These are phyloP conservation scores for Brachionus paranguensis DNA, from an alignment of 1,140 invertebrate genomes.

Conservation along the genomic window DNA sequence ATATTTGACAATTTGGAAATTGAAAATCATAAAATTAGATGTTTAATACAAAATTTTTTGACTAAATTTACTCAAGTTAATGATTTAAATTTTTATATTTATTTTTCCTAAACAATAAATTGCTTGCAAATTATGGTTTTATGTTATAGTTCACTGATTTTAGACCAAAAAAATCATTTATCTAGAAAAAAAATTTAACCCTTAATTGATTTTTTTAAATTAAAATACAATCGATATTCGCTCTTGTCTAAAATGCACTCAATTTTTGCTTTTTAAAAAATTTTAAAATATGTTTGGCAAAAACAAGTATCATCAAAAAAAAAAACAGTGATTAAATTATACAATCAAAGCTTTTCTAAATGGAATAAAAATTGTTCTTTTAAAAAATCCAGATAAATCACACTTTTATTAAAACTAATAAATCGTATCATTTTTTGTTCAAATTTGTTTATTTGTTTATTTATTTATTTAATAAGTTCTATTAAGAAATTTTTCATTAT, in stretches of 20 bases:
- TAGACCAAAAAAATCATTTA: neutral
- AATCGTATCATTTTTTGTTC: neutral
- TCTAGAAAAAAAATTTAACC: neutral
- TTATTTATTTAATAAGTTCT: neutral
- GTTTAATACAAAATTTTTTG: neutral
- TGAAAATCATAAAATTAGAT: neutral
- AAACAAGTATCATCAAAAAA: neutral
- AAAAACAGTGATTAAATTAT: neutral
- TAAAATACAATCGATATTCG: neutral
- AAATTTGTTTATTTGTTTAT: neutral
- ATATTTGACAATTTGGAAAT: neutral
- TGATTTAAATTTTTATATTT: neutral
- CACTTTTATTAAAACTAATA: neutral
- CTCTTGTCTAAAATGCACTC: neutral
- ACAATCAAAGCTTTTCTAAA: neutral
- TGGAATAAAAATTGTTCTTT: neutral
- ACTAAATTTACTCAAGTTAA: neutral
- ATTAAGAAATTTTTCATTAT: too few species aligned
- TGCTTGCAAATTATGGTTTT: neutral
- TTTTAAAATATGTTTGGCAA: neutral
- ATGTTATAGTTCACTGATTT: neutral
- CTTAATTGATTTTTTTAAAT: neutral
- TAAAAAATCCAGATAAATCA: neutral
- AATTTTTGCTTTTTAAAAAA: neutral
- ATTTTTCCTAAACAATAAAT: neutral